phyloP scores from a whole-genome alignment of 2,888 invertebrate species.

The Pseudococcus viburni region DNA sequence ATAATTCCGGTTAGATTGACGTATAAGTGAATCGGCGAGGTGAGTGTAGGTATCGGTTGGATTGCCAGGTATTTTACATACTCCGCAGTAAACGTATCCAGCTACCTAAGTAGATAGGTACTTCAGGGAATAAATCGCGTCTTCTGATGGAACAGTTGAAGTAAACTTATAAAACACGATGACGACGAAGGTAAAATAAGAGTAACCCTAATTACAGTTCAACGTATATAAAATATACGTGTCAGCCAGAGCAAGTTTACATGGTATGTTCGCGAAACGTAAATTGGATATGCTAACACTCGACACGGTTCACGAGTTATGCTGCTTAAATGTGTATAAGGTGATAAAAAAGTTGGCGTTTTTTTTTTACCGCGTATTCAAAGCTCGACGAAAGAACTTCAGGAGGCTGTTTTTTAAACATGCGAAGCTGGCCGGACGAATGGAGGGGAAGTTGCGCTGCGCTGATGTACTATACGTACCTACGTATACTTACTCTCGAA shows the following conservation, averaged over 20 bases:
- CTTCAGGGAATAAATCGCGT: conserved; percentile 46
- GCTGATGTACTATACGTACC: not conserved
- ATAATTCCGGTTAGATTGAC: no score
- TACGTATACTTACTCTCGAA: not conserved
- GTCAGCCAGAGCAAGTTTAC: conserved; percentile 51
- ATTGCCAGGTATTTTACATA: not conserved
- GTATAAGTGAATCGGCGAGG: not conserved
- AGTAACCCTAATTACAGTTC: conserved; percentile 54
- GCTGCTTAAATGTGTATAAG: conserved; percentile 51
- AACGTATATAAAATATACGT: conserved; percentile 54
- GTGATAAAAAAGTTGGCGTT: conserved; percentile 32
- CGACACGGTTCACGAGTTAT: conserved; percentile 57
- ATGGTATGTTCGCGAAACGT: conserved; percentile 44
- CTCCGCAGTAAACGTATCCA: not conserved
- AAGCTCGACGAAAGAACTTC: conserved; percentile 25
- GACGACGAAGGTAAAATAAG: conserved; percentile 43
- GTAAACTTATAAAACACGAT: conserved; percentile 28
- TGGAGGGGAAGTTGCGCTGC: not conserved
- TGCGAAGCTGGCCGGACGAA: not conserved
- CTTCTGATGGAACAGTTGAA: not conserved
- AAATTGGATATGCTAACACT: conserved; percentile 57
- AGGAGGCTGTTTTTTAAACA: conserved; percentile 7
- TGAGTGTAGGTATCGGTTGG: not conserved
- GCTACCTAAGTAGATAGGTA: not conserved
- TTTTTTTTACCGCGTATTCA: not conserved